phyloP scores from a whole-genome alignment of 1,140 invertebrate species.

The Leguminivora glycinivorella region DNA sequence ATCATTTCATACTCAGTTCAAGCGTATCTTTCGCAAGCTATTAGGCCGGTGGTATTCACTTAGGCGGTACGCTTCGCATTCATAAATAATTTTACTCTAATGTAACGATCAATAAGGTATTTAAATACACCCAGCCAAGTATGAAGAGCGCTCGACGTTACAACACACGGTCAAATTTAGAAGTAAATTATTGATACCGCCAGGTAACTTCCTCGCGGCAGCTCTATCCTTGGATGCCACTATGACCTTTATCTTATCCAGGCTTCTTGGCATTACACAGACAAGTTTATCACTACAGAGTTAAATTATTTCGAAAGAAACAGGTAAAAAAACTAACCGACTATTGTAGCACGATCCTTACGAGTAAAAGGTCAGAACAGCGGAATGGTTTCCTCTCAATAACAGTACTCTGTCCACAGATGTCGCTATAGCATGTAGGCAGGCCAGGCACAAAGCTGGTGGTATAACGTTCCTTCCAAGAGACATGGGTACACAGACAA shows the following conservation, averaged over 20 bases:
- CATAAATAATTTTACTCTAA: no score
- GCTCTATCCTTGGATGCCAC: conserved; percentile 83
- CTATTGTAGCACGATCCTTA: conserved; percentile 60
- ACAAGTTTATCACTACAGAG: no score
- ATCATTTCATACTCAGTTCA: no score
- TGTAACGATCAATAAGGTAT: no score
- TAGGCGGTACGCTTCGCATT: no score
- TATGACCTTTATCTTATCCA: conserved; percentile 96
- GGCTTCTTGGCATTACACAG: conserved; percentile 85
- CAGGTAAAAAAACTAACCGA: background rate
- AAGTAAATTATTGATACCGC: conserved; percentile 98
- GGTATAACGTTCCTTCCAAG: conserved; percentile 90
- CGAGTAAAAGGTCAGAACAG: conserved; percentile 98
- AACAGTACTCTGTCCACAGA: conserved; percentile 82
- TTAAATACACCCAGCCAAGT: no score
- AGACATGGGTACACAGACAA: conserved; percentile 86
- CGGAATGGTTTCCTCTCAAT: conserved; percentile 96
- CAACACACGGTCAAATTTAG: no score
- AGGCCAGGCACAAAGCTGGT: conserved; percentile 94
- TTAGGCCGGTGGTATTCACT: no score
- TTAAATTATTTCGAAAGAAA: background rate
- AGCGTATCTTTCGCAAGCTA: no score
- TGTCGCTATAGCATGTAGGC: conserved; percentile 95
- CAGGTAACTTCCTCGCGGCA: conserved; percentile 96
- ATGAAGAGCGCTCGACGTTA: no score